Evolutionary conservation across 2,113 vertebrate species (phyloP).

Genomic region (Xyrauchen texanus): DNA sequence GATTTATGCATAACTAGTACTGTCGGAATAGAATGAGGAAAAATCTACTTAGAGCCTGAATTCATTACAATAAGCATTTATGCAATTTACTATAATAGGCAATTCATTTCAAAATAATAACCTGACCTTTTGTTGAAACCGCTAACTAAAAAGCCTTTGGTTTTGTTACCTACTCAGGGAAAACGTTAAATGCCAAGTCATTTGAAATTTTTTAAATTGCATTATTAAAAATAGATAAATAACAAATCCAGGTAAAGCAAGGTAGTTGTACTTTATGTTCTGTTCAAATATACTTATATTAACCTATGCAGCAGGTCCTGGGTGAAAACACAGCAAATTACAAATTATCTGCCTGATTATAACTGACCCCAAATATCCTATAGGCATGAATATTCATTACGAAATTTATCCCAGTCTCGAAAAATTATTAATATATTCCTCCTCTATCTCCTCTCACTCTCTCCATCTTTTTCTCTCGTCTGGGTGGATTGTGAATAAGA

Average conservation of each 20-base stretch:
- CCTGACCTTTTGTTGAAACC: too few relatives aligned
- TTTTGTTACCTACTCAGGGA: not conserved
- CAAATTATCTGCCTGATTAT: slow-evolving; percentile 83
- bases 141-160: not conserved
- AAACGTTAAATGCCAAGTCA: not conserved
- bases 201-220: not conserved
- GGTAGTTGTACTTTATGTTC: slow-evolving; percentile 14
- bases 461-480: slow-evolving; percentile 66
- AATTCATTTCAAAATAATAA: too few relatives aligned
- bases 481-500: slow-evolving; percentile 79
- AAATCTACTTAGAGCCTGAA: not conserved
- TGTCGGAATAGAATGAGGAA: not conserved
- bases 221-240: slow-evolving; percentile 22
- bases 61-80: not conserved
- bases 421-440: slow-evolving; percentile 52
- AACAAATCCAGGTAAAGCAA: slow-evolving; percentile 8
- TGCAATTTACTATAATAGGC: too few relatives aligned
- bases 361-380: slow-evolving; percentile 82
- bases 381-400: slow-evolving; percentile 82
- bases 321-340: slow-evolving; percentile 79
- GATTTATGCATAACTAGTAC: not conserved
- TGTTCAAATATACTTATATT: slow-evolving; percentile 55
- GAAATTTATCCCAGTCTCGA: slow-evolving; percentile 54
- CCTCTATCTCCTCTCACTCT: slow-evolving; percentile 36
- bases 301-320: slow-evolving; percentile 74